Percentiles rank a stretch among this genome's conserved stretches.
These are phyloP conservation scores for Erpetoichthys calabaricus DNA, from an alignment of 2,797 vertebrate species.

Conservation along the genomic window DNA sequence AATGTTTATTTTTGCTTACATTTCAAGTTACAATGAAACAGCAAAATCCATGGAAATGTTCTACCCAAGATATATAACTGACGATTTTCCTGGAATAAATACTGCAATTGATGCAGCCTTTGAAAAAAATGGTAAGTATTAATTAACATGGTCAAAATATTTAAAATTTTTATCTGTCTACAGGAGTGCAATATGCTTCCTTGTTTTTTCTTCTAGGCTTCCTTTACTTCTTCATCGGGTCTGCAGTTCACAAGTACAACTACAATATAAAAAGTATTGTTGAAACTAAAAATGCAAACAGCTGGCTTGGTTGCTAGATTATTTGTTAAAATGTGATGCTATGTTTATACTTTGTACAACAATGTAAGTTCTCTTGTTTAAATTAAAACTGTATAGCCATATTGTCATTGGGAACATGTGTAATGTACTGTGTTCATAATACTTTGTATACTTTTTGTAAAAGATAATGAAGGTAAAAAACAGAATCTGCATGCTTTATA, in stretches of 20 bases:
- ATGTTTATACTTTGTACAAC: not conserved
- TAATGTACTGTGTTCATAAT: too few species aligned
- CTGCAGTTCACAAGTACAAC: slow-evolving; percentile 45
- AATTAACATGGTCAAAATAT: not conserved
- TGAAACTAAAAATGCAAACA: slow-evolving; percentile 38
- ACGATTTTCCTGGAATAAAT: slow-evolving; percentile 48
- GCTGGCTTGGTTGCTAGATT: slow-evolving; percentile 52
- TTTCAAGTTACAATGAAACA: slow-evolving; percentile 49
- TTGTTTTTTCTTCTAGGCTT: slow-evolving; percentile 31
- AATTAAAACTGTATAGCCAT: too few species aligned
- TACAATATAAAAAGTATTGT: slow-evolving; percentile 33
- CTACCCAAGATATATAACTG: slow-evolving; percentile 42
- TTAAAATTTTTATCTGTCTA: too few species aligned
- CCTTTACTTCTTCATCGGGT: slow-evolving; percentile 51
- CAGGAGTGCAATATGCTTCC: not conserved
- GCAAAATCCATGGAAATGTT: slow-evolving; percentile 42
- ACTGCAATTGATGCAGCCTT: slow-evolving; percentile 42
- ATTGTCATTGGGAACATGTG: too few species aligned
- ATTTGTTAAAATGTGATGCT: not conserved
- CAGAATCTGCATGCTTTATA: too few species aligned
- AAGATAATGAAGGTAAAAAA: too few species aligned
- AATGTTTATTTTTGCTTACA: not conserved
- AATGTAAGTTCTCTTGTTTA: too few species aligned
- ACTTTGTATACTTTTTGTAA: too few species aligned
- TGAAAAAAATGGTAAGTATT: slow-evolving; percentile 40